Evolutionary conservation across 2,888 invertebrate species (phyloP), one percentile per base, ranked within the genome.

Genomic region (Tuta absoluta): DNA sequence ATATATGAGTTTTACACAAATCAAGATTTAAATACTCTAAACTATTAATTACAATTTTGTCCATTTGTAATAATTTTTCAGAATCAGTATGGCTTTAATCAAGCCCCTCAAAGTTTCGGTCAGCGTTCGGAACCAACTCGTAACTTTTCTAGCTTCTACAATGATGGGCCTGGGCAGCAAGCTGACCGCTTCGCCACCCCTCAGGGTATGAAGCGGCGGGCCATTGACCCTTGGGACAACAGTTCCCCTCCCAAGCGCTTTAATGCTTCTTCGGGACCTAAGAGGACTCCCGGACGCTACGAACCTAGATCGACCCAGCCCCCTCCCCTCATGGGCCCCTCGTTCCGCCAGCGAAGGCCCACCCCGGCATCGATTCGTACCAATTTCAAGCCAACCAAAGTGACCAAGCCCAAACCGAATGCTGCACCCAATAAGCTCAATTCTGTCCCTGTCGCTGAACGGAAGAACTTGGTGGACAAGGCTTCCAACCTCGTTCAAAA

Each of bases 21-120:
- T n/a, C 21, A 21, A 28, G 37, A 37, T 53, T 53, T 1, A 1
- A 53, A 33, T 33, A 17, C 10, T 24, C 33, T 17, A 17, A n/a
- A 33, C 23, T 56, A 56, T 62, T 62, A 51, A 49, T 62, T 62
- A 33, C 48, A 21, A 62, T 17, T 51, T 62, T 53, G 21, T 62
- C 23, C 53, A 62, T 61, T 65, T 65, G 24, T 63, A 41, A 57
- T 63, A 61, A 62, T 48, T 63, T 86, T 86, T 85, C 86, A 86
- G 86, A 84, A 81, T 73, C 76, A 75, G 68, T 80, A 70, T 74
- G 71, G 70, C 66, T 72, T 68, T 69, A 68, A 77, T 66, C 72
- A 74, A 63, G 71, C 77, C 66, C 70, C 19, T 23, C 38, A 33
- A 28, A 24, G 53, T 62, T 62, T 19, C 21, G 37, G 45, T n/a